Conservation (phyloP, 2,113 vertebrate species). For the Hymenochirus boettgeri region DNA sequence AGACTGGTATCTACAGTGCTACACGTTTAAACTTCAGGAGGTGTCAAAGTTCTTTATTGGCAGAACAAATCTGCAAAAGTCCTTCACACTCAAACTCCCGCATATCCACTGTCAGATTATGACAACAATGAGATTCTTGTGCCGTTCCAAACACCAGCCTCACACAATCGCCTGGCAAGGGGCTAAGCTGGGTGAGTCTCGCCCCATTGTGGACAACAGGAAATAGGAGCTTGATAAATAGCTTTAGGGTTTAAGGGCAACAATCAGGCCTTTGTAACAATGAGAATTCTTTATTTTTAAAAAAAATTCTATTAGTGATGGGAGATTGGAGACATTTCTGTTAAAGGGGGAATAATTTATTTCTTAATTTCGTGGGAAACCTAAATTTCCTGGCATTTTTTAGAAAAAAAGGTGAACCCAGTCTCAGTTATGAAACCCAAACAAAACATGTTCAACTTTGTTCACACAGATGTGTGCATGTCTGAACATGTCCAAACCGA, state of each 20-base stretch:
- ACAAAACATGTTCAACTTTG: too few relatives aligned
- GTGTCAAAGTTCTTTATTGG: neutral
- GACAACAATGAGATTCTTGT: slow-evolving; percentile 36
- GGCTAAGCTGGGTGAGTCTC: slow-evolving; percentile 26
- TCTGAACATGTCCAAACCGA: too few relatives aligned
- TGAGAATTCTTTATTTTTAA: neutral
- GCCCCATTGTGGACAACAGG: slow-evolving; percentile 31
- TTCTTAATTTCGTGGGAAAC: too few relatives aligned
- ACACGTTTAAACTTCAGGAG: neutral
- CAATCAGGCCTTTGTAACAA: slow-evolving; percentile 31
- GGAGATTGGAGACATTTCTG: neutral
- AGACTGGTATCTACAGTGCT: neutral
- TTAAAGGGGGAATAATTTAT: too few relatives aligned
- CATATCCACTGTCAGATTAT: slow-evolving; percentile 34
- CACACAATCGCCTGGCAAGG: slow-evolving; percentile 36
- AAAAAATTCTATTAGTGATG: slow-evolving; percentile 6
- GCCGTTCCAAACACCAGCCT: slow-evolving; percentile 21
- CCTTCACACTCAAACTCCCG: slow-evolving; percentile 23
- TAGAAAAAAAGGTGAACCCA: too few relatives aligned
- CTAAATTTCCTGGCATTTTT: too few relatives aligned
- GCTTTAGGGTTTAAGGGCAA: slow-evolving; percentile 16
- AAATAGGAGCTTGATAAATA: slow-evolving; percentile 33
- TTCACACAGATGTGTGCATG: too few relatives aligned
- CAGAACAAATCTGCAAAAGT: neutral
- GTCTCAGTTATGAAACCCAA: too few relatives aligned